Percentiles rank a stretch among this genome's conserved stretches.
Evolutionary conservation across 2,113 vertebrate genomes (phyloP).

Genomic region (Myanophis thanlyinensis): DNA sequence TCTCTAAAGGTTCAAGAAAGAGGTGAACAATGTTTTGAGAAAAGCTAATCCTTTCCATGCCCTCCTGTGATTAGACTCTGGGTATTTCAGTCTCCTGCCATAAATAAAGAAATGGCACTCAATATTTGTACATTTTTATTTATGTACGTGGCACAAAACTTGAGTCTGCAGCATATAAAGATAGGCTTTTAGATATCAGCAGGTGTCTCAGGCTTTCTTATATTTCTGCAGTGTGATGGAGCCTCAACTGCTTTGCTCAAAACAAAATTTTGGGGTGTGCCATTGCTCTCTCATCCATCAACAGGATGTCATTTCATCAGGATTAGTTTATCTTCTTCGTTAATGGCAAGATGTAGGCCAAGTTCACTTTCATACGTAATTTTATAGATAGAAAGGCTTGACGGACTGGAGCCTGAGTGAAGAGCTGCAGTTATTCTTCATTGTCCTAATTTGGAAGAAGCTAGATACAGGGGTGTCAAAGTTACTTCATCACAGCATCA

Average conservation of each 20-base stretch:
- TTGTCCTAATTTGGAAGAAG: conserved; percentile 21
- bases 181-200: not conserved
- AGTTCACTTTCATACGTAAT: not conserved
- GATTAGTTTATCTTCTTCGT: not conserved
- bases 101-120: not conserved
- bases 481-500: no score
- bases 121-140: not conserved
- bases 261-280: not conserved
- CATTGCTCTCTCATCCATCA: not conserved
- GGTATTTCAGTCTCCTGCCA: not conserved
- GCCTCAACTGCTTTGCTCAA: not conserved
- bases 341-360: not conserved
- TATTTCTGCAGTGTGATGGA: not conserved
- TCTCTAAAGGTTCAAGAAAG: not conserved
- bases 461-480: no score
- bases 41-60: not conserved
- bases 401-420: not conserved
- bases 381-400: not conserved
- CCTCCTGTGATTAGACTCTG: not conserved
- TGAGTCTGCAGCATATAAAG: no score
- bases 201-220: not conserved
- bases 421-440: not conserved
- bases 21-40: not conserved
- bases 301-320: not conserved
- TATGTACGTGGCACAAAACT: not conserved